Evolutionary conservation across 1,140 invertebrate genomes (phyloP).

Genomic region (Macrobrachium nipponense): DNA sequence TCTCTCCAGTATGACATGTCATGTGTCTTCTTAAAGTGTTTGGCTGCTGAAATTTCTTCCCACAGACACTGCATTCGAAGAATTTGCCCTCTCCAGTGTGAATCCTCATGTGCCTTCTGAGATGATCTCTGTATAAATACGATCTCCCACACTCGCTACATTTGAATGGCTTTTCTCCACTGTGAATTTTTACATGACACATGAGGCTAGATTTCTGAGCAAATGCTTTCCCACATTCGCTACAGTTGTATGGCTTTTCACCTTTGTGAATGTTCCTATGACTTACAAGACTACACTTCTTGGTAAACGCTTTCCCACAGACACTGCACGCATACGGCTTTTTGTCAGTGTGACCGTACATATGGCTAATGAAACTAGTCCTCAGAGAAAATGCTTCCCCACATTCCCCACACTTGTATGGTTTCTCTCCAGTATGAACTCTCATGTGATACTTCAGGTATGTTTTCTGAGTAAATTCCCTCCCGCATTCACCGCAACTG

Average conservation of each 20-base stretch:
- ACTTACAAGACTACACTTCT: background rate
- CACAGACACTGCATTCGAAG: background rate
- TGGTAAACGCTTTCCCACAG: background rate
- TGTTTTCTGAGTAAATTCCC: conserved; percentile 13
- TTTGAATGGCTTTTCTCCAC: background rate
- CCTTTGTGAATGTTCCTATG: background rate
- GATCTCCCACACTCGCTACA: background rate
- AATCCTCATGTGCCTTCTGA: background rate
- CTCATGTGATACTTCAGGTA: background rate
- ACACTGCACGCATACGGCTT: background rate
- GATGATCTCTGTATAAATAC: background rate
- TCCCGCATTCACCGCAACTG: conserved; percentile 63
- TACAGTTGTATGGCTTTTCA: background rate
- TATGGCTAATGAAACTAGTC: too few species aligned
- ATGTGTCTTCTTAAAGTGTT: background rate
- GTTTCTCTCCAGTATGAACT: too few species aligned
- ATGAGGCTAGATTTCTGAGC: background rate
- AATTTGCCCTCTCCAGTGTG: background rate
- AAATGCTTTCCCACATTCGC: background rate
- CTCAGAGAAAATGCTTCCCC: too few species aligned
- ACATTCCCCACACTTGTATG: too few species aligned
- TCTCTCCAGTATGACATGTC: background rate
- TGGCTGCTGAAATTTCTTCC: background rate
- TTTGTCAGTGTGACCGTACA: too few species aligned
- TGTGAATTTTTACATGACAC: background rate